Conservation (phyloP, 2,888 invertebrate genomes). For the Cylloceria caligata region DNA sequence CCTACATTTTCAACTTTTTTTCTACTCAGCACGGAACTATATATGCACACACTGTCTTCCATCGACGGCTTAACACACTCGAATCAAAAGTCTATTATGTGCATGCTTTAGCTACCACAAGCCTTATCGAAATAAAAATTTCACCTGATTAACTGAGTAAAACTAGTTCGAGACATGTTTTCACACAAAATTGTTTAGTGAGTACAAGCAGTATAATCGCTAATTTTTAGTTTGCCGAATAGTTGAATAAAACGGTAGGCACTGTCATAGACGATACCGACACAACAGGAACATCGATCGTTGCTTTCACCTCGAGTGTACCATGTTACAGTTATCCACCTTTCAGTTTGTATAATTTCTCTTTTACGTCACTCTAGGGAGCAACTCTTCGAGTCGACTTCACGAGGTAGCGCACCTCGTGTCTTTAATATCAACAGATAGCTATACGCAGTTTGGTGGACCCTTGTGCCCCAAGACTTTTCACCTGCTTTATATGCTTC, state of each 20-base stretch:
- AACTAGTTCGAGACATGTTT: too few species aligned
- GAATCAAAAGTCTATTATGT: too few species aligned
- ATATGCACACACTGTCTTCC: too few species aligned
- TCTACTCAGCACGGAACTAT: too few species aligned
- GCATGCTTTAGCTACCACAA: too few species aligned
- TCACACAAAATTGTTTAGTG: too few species aligned
- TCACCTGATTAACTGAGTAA: too few species aligned
- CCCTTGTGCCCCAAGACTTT: slow-evolving; percentile 47
- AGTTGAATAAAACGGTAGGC: slow-evolving; percentile 20
- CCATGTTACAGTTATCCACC: background rate
- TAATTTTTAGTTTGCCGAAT: too few species aligned
- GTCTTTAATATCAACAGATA: slow-evolving; percentile 66
- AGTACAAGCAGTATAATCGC: too few species aligned
- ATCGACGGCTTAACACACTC: too few species aligned
- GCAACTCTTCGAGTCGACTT: slow-evolving; percentile 25
- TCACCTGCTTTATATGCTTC: slow-evolving; percentile 54
- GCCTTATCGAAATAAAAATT: too few species aligned
- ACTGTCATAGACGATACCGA: background rate
- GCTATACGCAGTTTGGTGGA: slow-evolving; percentile 33
- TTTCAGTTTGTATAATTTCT: slow-evolving; percentile 60
- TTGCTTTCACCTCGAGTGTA: background rate
- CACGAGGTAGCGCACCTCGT: slow-evolving; percentile 40
- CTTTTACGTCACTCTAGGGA: slow-evolving; percentile 51
- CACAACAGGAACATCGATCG: background rate
- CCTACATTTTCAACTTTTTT: too few species aligned